Evolutionary conservation across 2,888 invertebrate genomes (phyloP).

Genomic region (Clostera curtula): DNA sequence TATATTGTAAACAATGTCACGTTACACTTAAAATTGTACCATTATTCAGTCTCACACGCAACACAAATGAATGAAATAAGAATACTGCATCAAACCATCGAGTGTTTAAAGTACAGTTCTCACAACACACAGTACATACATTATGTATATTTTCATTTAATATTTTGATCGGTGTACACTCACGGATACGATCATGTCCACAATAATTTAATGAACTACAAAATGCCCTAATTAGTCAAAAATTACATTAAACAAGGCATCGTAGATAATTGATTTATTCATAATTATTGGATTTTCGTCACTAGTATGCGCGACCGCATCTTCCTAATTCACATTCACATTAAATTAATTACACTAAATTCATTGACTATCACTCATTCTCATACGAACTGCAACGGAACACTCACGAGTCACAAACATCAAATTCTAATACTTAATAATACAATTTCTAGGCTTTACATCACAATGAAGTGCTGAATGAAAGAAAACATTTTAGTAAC

Average conservation of each 20-base stretch:
- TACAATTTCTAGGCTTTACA: slow-evolving; percentile 68
- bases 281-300: slow-evolving; percentile 74
- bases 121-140: slow-evolving; percentile 41
- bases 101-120: slow-evolving; percentile 35
- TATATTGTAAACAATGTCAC: slow-evolving; percentile 38
- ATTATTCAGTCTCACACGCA: slow-evolving; percentile 69
- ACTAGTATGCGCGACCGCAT: slow-evolving; percentile 75
- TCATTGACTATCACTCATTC: slow-evolving; percentile 70
- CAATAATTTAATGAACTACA: slow-evolving; percentile 68
- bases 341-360: slow-evolving; percentile 70
- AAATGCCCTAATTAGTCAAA: slow-evolving; percentile 71
- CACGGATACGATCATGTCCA: slow-evolving; percentile 63
- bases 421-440: slow-evolving; percentile 74
- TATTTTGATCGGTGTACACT: slow-evolving; percentile 65
- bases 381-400: slow-evolving; percentile 54
- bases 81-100: slow-evolving; percentile 67
- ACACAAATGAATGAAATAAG: slow-evolving; percentile 62
- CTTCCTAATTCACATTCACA: slow-evolving; percentile 69
- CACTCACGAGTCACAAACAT: slow-evolving; percentile 61
- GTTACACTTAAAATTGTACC: slow-evolving; percentile 63
- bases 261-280: slow-evolving; percentile 50
- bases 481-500: slow-evolving; percentile 49
- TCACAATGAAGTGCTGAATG: slow-evolving; percentile 68
- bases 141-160: slow-evolving; percentile 35
- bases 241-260: slow-evolving; percentile 70